Evolutionary conservation across 2,797 vertebrate genomes (phyloP), one percentile per base, ranked within the genome.

Genomic region (Sebastes ruberrimus): DNA sequence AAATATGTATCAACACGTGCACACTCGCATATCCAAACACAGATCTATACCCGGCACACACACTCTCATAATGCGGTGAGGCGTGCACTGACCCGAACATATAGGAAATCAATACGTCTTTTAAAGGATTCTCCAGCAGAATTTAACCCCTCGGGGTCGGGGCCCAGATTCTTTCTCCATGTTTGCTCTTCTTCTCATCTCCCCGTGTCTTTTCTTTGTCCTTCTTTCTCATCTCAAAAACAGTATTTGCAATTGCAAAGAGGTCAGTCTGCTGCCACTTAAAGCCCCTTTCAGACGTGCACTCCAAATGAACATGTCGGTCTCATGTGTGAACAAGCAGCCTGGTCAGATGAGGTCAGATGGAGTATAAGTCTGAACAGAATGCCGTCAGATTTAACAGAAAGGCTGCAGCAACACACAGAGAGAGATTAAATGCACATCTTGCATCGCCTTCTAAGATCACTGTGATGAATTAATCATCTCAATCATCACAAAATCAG

Each of bases 101-200:
- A 71, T 28, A 5, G 61, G 55, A 73, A 85, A 87, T 84, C 84
- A 87, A 88, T 85, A 71, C 28, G 23, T 23, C 16, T 60, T 81
- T 56, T 38, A 60, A 78, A 70, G 5, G 60, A 66, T 71, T 71
- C 81, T 76, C 20, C 74, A 71, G 33, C n/a, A 42, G 13, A 76
- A 53, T 66, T 69, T 63, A 53, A 68, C 49, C 59, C 57, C 56
- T 2, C 38, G 10, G 32, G 68, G 10, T 46, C 14, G 14, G 14
- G 14, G 14, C 42, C 42, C 14, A 46, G n/a, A 23, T n/a, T 59
- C 33, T 46, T 53, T 18, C 60, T 75, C 33, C 35, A 11, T 63
- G 28, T 55, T 73, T 71, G 23, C n/a, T 23, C n/a, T 5, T 42
- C 7, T 55, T 30, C 52, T 56, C 30, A 14, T 30, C 28, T 18